These are phyloP conservation scores for Cataglyphis hispanica DNA, from an alignment of 1,140 invertebrate species.

Conservation along the genomic window DNA sequence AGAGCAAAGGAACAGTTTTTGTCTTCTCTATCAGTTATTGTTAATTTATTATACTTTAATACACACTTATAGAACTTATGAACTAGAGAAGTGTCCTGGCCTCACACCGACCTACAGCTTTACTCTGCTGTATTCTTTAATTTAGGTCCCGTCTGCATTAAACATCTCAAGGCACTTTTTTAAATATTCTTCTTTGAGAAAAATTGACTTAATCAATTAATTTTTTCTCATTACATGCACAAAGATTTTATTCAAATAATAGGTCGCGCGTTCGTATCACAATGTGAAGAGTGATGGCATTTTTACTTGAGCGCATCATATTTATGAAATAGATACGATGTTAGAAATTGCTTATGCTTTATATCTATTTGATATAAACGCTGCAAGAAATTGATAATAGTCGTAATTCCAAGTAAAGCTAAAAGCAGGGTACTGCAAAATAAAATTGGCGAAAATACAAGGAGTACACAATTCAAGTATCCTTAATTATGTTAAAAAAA, in stretches of 20 bases:
- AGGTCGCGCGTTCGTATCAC: slow-evolving; percentile 10
- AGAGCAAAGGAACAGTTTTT: slow-evolving; percentile 60
- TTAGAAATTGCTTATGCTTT: slow-evolving; percentile 22
- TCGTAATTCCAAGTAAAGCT: slow-evolving; percentile 19
- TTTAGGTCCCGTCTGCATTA: slow-evolving; percentile 77
- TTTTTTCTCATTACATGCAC: slow-evolving; percentile 35
- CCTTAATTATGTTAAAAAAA: slow-evolving; percentile 2
- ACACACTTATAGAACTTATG: slow-evolving; percentile 79
- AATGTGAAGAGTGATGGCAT: slow-evolving; percentile 11
- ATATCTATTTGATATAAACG: slow-evolving; percentile 45
- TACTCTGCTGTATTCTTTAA: slow-evolving; percentile 74
- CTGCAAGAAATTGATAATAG: slow-evolving; percentile 55
- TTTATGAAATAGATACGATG: slow-evolving; percentile 33
- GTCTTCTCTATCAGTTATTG: slow-evolving; percentile 62
- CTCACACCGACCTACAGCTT: slow-evolving; percentile 79
- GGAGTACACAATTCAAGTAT: slow-evolving; percentile 5
- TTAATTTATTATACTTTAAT: slow-evolving; percentile 75
- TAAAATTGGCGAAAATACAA: slow-evolving; percentile 19
- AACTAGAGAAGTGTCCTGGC: slow-evolving; percentile 83
- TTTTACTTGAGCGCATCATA: slow-evolving; percentile 26
- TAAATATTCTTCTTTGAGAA: slow-evolving; percentile 63
- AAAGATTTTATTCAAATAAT: slow-evolving; percentile 43
- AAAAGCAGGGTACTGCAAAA: slow-evolving; percentile 55
- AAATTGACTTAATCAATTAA: slow-evolving; percentile 68
- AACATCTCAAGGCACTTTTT: slow-evolving; percentile 81